A percentile compares a stretch with the other conserved stretches of the same genome.
Evolutionary conservation across 1,140 invertebrate genomes (phyloP).

Genomic region (Olivierus martensii): DNA sequence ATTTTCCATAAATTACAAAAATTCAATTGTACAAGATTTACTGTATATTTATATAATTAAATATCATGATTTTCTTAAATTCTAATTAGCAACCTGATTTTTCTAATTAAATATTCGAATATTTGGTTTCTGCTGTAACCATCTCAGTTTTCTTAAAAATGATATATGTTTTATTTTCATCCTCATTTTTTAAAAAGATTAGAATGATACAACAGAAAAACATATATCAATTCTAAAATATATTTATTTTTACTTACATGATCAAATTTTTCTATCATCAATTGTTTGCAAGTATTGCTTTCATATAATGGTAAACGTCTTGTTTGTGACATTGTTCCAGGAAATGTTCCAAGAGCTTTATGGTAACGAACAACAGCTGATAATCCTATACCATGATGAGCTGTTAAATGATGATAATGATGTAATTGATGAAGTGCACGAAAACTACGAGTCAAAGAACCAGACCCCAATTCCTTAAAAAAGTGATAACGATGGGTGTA

Average conservation of each 20-base stretch:
- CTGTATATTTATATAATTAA: too few species aligned
- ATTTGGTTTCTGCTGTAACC: too few species aligned
- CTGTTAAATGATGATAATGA: constrained; percentile 1
- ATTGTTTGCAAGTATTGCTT: constrained; percentile 66
- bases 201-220: too few species aligned
- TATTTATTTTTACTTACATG: constrained; percentile 44
- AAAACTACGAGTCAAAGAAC: constrained; percentile 13
- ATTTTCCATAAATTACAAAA: too few species aligned
- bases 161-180: too few species aligned
- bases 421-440: constrained; percentile 12
- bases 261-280: constrained; percentile 71
- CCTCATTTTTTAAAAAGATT: too few species aligned
- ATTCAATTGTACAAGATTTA: too few species aligned
- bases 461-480: constrained; percentile 14
- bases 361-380: constrained; percentile 20
- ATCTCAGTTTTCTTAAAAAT: too few species aligned
- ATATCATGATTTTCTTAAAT: too few species aligned
- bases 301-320: constrained; percentile 42
- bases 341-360: constrained; percentile 18
- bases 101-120: too few species aligned
- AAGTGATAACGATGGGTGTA: constrained; percentile 10
- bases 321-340: constrained; percentile 1
- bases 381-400: constrained; percentile 14
- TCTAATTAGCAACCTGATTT: too few species aligned
- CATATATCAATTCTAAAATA: too few species aligned